These are phyloP conservation scores for Sarcophilus harrisii DNA, from an alignment of 2,797 vertebrate genomes.

Conservation along the genomic window DNA sequence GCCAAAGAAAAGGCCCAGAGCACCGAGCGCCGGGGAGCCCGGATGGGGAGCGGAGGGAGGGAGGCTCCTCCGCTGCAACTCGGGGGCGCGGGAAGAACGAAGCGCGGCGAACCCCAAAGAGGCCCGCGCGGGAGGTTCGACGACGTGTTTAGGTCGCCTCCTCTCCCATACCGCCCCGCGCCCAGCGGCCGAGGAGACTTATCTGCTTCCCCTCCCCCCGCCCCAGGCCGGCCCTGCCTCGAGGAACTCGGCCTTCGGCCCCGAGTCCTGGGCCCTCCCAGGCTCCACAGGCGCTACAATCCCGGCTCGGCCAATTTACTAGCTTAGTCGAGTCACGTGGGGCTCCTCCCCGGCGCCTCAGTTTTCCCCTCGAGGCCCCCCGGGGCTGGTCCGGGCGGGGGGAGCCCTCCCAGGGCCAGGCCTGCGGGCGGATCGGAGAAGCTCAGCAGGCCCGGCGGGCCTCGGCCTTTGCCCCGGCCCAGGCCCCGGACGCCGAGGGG, in stretches of 20 bases:
- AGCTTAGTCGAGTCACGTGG: too few relatives aligned
- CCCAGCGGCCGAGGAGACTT: background rate
- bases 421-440: background rate
- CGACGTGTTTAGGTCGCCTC: too few relatives aligned
- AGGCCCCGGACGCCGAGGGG: too few relatives aligned
- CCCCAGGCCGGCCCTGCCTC: background rate
- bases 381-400: too few relatives aligned
- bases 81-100: background rate
- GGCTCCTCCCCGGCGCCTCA: background rate
- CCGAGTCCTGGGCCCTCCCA: background rate
- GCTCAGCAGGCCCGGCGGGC: too few relatives aligned
- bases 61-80: background rate
- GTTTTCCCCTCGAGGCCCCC: too few relatives aligned
- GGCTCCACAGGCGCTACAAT: background rate
- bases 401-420: background rate
- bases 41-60: too few relatives aligned
- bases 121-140: background rate
- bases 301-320: background rate
- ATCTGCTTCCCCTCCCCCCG: background rate
- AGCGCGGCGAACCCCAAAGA: too few relatives aligned
- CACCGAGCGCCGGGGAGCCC: background rate
- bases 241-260: background rate
- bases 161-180: background rate
- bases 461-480: too few relatives aligned
- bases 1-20: background rate